phyloP scores from a whole-genome alignment of 2,888 invertebrate genomes.

The Oxyteleia sp. region DNA sequence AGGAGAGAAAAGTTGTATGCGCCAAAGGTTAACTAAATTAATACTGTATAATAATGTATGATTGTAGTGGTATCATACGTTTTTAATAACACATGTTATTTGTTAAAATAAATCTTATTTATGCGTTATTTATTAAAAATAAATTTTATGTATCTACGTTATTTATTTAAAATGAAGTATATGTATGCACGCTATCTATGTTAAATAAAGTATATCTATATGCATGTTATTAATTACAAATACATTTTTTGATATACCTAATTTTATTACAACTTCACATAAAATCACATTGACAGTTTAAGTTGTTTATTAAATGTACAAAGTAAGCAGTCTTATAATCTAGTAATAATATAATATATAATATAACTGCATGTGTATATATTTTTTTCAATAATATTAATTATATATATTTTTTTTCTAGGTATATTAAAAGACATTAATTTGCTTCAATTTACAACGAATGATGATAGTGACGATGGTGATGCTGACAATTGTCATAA shows the following conservation, averaged over 20 bases:
- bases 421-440: not conserved
- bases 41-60: slow-evolving; percentile 7
- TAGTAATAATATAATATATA: too few relatives aligned
- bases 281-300: not conserved
- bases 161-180: too few relatives aligned
- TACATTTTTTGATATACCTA: not conserved
- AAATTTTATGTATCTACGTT: too few relatives aligned
- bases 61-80: not conserved
- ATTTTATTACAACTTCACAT: not conserved
- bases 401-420: not conserved
- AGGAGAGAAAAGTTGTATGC: slow-evolving; percentile 7
- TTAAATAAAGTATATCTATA: too few relatives aligned
- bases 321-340: not conserved
- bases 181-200: too few relatives aligned
- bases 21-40: slow-evolving; percentile 1
- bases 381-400: not conserved
- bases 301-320: not conserved
- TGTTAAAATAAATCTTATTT: too few relatives aligned
- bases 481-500: not conserved
- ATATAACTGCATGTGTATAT: not conserved
- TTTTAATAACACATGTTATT: too few relatives aligned
- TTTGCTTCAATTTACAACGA: not conserved
- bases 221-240: not conserved
- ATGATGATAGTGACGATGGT: not conserved
- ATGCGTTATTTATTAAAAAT: too few relatives aligned